Conservation (phyloP, 2,888 invertebrate species). For the Apamea anceps region DNA sequence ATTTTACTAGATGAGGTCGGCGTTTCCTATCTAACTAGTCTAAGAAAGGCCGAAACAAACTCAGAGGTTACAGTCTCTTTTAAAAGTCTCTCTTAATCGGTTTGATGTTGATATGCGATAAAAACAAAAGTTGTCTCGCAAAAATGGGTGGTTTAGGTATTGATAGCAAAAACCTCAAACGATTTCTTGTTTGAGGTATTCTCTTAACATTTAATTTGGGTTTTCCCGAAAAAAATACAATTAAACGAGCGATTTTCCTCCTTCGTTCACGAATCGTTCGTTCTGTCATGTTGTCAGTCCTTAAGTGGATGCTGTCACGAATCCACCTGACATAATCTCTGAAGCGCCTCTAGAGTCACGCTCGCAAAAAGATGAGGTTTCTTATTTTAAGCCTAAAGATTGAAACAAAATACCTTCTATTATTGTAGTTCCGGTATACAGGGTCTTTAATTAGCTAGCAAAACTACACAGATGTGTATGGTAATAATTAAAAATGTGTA, state of each 20-base stretch:
- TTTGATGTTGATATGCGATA: too few species aligned
- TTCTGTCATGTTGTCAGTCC: conserved; percentile 24
- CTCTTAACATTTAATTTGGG: conserved; percentile 23
- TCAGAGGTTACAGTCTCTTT: too few species aligned
- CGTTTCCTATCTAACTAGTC: too few species aligned
- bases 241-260: conserved; percentile 41
- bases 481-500: too few species aligned
- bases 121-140: background rate
- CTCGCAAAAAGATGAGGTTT: conserved; percentile 1
- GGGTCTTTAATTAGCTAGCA: background rate
- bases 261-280: conserved; percentile 23
- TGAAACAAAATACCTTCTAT: background rate
- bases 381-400: conserved; percentile 22
- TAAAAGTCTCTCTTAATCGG: too few species aligned
- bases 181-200: conserved; percentile 2
- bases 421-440: background rate
- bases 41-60: too few species aligned
- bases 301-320: conserved; percentile 41
- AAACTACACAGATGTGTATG: background rate
- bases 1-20: too few species aligned
- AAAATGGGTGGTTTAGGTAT: background rate
- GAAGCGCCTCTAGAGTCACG: conserved; percentile 14
- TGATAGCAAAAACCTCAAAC: background rate
- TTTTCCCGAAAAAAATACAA: conserved; percentile 29
- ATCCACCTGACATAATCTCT: conserved; percentile 34